These are phyloP conservation scores for Philopedon plagiatum DNA, from an alignment of 2,888 invertebrate genomes.

Conservation along the genomic window DNA sequence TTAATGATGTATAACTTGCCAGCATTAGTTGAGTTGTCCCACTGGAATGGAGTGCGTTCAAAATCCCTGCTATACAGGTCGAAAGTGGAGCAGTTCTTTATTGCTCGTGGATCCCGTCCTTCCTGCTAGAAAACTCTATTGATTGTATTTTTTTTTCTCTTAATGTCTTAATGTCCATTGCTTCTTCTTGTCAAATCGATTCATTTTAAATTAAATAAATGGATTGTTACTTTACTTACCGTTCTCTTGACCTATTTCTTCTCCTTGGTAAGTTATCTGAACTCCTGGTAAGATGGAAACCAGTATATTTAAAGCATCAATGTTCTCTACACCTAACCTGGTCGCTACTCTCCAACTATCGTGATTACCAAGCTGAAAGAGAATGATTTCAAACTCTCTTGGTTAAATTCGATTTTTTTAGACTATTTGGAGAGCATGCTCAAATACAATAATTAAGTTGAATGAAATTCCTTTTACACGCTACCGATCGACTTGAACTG, in stretches of 20 bases:
- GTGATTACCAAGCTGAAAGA: constrained; percentile 80
- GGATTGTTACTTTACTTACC: constrained; percentile 67
- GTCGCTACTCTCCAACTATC: constrained; percentile 81
- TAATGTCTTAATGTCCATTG: too few species aligned
- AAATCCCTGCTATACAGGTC: constrained; percentile 77
- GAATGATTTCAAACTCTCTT: too few species aligned
- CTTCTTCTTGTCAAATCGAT: too few species aligned
- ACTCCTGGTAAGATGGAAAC: constrained; percentile 85
- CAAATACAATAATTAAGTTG: too few species aligned
- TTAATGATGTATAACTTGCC: constrained; percentile 64
- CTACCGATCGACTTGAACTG: too few species aligned
- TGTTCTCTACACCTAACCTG: constrained; percentile 76
- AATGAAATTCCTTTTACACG: too few species aligned
- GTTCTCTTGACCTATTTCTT: constrained; percentile 78
- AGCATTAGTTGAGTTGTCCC: constrained; percentile 75
- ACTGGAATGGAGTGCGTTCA: too few species aligned
- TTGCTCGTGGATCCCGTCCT: constrained; percentile 72
- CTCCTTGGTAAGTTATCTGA: constrained; percentile 88
- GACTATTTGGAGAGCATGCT: too few species aligned
- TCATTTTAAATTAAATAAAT: too few species aligned
- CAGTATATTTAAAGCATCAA: constrained; percentile 88
- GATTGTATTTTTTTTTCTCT: too few species aligned
- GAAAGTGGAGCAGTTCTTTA: constrained; percentile 65
- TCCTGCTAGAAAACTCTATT: constrained; percentile 67
- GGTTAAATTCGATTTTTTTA: too few species aligned